phyloP scores from a whole-genome alignment of 2,888 invertebrate genomes.

The Drosophila quinaria region DNA sequence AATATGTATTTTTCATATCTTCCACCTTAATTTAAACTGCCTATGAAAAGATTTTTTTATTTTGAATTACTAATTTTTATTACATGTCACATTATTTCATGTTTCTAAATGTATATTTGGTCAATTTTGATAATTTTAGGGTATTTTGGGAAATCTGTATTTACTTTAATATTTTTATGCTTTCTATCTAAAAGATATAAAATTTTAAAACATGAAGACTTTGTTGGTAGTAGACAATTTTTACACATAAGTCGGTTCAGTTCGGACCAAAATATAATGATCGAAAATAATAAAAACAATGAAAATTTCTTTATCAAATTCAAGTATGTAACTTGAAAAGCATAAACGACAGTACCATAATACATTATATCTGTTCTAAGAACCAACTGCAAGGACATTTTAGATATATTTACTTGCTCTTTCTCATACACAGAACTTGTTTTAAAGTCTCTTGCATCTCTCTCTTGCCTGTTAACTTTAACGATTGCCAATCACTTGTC shows the following conservation, averaged over 20 bases:
- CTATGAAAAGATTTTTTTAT: too few species aligned
- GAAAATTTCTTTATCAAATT: not conserved
- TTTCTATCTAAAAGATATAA: not conserved
- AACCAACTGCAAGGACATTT: not conserved
- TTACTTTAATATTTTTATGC: too few species aligned
- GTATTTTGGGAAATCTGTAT: too few species aligned
- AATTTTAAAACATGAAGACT: not conserved
- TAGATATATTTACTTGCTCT: not conserved
- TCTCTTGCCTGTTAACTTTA: slow-evolving; percentile 27
- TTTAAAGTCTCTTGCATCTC: not conserved
- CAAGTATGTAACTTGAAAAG: not conserved
- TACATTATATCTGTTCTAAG: not conserved
- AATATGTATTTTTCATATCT: too few species aligned
- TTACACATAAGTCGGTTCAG: not conserved
- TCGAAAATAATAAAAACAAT: not conserved
- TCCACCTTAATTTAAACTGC: too few species aligned
- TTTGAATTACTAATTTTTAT: too few species aligned
- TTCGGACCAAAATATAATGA: not conserved
- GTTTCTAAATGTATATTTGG: too few species aligned
- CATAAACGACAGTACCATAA: not conserved
- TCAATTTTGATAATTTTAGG: too few species aligned
- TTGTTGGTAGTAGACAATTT: not conserved
- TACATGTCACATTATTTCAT: too few species aligned
- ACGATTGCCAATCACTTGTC: slow-evolving; percentile 48
- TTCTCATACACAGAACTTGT: not conserved